These are phyloP conservation scores for Drosophila carrolli DNA, from an alignment of 1,140 invertebrate species.

Conservation along the genomic window DNA sequence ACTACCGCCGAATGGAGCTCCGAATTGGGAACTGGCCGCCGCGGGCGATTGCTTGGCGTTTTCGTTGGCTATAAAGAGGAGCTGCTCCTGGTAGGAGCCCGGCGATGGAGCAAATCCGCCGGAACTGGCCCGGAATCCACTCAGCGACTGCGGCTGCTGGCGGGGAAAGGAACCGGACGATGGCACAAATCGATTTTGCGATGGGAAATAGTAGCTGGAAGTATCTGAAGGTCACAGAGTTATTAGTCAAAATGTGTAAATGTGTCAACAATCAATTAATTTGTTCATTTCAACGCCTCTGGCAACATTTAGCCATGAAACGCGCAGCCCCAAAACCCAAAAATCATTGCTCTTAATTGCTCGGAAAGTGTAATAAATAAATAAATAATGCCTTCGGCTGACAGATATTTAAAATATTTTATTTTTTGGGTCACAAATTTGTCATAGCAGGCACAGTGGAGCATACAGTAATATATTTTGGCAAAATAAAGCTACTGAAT, in stretches of 20 bases:
- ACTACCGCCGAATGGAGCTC: conserved; percentile 54
- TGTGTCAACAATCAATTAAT: conserved; percentile 64
- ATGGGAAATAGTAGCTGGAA: conserved; percentile 75
- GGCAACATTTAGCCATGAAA: conserved; percentile 63
- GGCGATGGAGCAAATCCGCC: conserved; percentile 60
- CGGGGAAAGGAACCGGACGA: conserved; percentile 71
- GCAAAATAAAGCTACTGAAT: too few relatives aligned
- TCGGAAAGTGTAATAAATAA: conserved; percentile 75
- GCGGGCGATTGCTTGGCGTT: conserved; percentile 54
- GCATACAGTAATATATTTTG: too few relatives aligned
- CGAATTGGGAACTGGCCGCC: conserved; percentile 50
- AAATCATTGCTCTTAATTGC: conserved; percentile 70
- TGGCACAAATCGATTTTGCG: conserved; percentile 82
- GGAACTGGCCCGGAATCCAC: conserved; percentile 36
- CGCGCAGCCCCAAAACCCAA: conserved; percentile 28
- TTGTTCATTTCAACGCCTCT: conserved; percentile 38
- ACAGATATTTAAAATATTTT: conserved; percentile 30
- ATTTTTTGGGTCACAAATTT: conserved; percentile 51
- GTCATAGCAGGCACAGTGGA: conserved; percentile 39
- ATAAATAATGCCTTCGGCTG: conserved; percentile 40
- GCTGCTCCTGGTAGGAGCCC: conserved; percentile 80
- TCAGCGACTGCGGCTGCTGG: conserved; percentile 38
- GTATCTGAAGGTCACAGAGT: conserved; percentile 67
- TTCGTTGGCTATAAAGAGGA: conserved; percentile 78
- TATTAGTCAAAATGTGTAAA: conserved; percentile 36